Evolutionary conservation across 2,797 vertebrate genomes (phyloP).

Genomic region (Phyllotis vaccarum): DNA sequence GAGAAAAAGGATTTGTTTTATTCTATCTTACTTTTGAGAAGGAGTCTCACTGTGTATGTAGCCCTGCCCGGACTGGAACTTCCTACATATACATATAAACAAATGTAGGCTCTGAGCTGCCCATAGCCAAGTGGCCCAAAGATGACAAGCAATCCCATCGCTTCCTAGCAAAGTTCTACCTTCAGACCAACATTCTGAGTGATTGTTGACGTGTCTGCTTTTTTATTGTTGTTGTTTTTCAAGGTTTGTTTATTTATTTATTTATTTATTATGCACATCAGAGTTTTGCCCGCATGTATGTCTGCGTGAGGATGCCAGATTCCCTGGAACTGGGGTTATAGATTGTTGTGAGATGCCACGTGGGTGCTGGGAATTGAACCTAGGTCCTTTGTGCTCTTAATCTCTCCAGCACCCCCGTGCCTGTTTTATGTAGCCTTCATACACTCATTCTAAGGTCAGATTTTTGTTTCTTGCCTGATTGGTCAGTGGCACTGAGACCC

Average conservation of each 20-base stretch:
- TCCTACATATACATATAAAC: not conserved
- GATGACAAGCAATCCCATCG: not conserved
- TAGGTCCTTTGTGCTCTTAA: too few species aligned
- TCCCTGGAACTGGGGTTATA: too few species aligned
- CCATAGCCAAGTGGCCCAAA: not conserved
- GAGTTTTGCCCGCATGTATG: too few species aligned
- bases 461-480: constrained; percentile 21
- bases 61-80: not conserved
- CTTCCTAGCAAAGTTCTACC: not conserved
- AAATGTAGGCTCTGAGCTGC: not conserved
- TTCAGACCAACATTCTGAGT: not conserved
- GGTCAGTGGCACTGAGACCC: not conserved
- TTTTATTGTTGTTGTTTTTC: too few species aligned
- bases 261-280: too few species aligned
- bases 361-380: too few species aligned
- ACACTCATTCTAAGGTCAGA: not conserved
- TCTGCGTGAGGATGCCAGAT: too few species aligned
- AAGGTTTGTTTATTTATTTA: too few species aligned
- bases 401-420: too few species aligned
- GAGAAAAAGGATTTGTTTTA: too few species aligned
- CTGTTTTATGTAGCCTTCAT: not conserved
- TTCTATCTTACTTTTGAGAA: not conserved
- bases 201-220: accelerated
- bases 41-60: not conserved
- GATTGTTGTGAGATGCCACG: too few species aligned